Evolutionary conservation across 1,140 invertebrate species (phyloP).

Genomic region (Drosophila quadrilineata): DNA sequence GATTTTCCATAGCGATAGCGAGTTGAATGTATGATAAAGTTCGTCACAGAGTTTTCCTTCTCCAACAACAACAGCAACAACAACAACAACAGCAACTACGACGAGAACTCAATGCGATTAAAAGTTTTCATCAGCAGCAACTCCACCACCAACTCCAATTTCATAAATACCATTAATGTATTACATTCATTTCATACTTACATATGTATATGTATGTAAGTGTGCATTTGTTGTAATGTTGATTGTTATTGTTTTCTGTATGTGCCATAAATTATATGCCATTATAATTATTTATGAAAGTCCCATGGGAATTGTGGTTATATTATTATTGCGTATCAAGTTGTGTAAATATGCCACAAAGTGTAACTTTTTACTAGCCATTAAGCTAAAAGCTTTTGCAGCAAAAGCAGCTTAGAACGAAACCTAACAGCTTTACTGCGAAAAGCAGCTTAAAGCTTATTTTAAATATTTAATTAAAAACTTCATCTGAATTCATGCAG

Average conservation of each 20-base stretch:
- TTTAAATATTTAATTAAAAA: too few species aligned
- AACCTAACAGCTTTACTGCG: too few species aligned
- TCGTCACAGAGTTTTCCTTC: slow-evolving; percentile 1
- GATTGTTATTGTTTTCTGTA: slow-evolving; percentile 60
- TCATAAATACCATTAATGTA: slow-evolving; percentile 63
- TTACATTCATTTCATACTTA: slow-evolving; percentile 25
- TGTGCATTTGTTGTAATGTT: slow-evolving; percentile 53
- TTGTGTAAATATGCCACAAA: slow-evolving; percentile 29
- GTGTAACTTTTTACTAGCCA: too few species aligned
- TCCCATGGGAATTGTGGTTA: slow-evolving; percentile 16
- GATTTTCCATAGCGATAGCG: slow-evolving; percentile 48
- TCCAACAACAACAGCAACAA: not conserved
- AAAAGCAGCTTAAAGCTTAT: too few species aligned
- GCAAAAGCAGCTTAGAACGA: too few species aligned
- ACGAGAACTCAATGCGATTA: slow-evolving; percentile 46
- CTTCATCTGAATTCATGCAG: too few species aligned
- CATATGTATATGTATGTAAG: slow-evolving; percentile 4
- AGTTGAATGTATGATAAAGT: slow-evolving; percentile 78
- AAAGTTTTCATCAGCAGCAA: slow-evolving; percentile 57
- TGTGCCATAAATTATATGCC: slow-evolving; percentile 71
- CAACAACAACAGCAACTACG: not conserved
- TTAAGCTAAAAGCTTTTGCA: too few species aligned
- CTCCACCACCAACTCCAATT: slow-evolving; percentile 42
- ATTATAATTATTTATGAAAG: slow-evolving; percentile 67
- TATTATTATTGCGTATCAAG: slow-evolving; percentile 24